Conservation (phyloP, 2,797 vertebrate genomes). For the Synanceia verrucosa region DNA sequence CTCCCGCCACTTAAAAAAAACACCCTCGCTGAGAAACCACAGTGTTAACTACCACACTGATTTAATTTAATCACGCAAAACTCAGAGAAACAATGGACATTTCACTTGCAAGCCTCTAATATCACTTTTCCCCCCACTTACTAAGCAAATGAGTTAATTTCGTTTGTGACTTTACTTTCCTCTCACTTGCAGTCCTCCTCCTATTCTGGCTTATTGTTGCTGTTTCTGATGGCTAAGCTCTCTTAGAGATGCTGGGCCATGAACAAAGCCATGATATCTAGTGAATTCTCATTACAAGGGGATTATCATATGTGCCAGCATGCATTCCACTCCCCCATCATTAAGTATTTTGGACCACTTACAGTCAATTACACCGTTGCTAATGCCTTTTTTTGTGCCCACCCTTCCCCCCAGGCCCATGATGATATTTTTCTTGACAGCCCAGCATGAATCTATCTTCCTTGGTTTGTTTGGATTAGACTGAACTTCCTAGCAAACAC, state of each 20-base stretch:
- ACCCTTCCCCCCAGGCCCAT: slow-evolving; percentile 18
- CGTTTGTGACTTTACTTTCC: slow-evolving; percentile 41
- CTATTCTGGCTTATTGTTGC: slow-evolving; percentile 45
- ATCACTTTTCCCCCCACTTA: not conserved
- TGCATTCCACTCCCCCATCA: slow-evolving; percentile 67
- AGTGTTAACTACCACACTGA: not conserved
- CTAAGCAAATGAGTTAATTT: slow-evolving; percentile 30
- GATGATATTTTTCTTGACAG: slow-evolving; percentile 57
- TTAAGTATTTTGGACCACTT: slow-evolving; percentile 73
- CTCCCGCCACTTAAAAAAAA: slow-evolving; percentile 4
- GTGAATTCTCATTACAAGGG: slow-evolving; percentile 76
- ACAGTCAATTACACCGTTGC: slow-evolving; percentile 60
- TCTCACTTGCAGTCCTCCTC: slow-evolving; percentile 25
- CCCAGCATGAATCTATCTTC: slow-evolving; percentile 32
- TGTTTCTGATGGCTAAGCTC: slow-evolving; percentile 68
- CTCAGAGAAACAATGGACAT: slow-evolving; percentile 2
- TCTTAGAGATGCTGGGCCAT: slow-evolving; percentile 58
- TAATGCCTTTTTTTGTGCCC: slow-evolving; percentile 41
- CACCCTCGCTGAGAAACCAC: not conserved
- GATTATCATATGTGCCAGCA: slow-evolving; percentile 75
- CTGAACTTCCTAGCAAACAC: slow-evolving; percentile 32
- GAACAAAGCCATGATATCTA: slow-evolving; percentile 73
- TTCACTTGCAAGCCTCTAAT: slow-evolving; percentile 8
- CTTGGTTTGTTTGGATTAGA: slow-evolving; percentile 38
- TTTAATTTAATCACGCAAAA: slow-evolving; percentile 40